A percentile compares a stretch with the other conserved stretches of the same genome.
Conservation (phyloP, 2,888 invertebrate genomes). For the Ennomos fuscantarius region DNA sequence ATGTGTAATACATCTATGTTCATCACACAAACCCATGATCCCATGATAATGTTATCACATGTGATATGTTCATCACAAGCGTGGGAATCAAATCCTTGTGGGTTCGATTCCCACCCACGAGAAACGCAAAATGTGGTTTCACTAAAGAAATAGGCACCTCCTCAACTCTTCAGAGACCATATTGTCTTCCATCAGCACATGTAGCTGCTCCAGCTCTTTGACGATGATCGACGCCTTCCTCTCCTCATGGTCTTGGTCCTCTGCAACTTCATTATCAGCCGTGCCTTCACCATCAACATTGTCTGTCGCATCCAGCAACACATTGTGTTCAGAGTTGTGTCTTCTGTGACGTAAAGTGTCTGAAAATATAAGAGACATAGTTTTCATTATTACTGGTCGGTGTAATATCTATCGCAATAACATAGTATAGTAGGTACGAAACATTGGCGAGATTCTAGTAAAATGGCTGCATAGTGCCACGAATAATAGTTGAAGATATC, state of each 20-base stretch:
- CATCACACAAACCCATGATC: too few relatives aligned
- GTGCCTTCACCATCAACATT: conserved; percentile 29
- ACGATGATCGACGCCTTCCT: conserved; percentile 86
- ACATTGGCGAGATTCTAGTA: too few relatives aligned
- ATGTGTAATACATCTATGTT: too few relatives aligned
- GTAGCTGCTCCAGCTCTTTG: conserved; percentile 87
- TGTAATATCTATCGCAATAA: too few relatives aligned
- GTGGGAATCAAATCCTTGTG: too few relatives aligned
- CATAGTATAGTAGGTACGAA: too few relatives aligned
- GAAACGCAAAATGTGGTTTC: background rate
- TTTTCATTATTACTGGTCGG: too few relatives aligned
- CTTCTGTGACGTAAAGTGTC: conserved; percentile 69
- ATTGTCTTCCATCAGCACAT: conserved; percentile 87
- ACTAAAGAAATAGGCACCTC: conserved; percentile 65
- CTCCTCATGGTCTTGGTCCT: conserved; percentile 51
- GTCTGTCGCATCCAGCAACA: conserved; percentile 55
- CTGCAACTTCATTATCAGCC: conserved; percentile 41
- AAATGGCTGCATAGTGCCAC: too few relatives aligned
- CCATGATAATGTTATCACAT: too few relatives aligned
- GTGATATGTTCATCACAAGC: too few relatives aligned
- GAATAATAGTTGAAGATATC: too few relatives aligned
- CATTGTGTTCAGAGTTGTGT: conserved; percentile 67
- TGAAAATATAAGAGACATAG: conserved; percentile 34
- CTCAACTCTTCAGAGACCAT: conserved; percentile 86
- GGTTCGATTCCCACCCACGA: too few relatives aligned